Evolutionary conservation across 2,113 vertebrate species (phyloP).

Genomic region (Cyprinodon tularosa): DNA sequence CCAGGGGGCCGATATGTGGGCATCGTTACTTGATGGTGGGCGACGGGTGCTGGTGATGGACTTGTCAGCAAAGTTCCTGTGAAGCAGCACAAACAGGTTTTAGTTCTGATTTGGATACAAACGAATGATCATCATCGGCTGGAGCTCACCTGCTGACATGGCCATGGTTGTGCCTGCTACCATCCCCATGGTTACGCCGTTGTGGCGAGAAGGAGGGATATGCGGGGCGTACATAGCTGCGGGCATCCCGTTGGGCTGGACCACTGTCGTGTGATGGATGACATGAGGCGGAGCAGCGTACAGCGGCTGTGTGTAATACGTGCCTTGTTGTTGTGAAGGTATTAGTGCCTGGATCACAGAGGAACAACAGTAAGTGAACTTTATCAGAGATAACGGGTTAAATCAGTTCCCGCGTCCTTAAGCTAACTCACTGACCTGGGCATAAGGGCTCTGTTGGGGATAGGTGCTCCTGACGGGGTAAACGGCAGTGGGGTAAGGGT

Average conservation of each 20-base stretch:
- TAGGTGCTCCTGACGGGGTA: conserved; percentile 97
- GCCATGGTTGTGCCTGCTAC: conserved; percentile 98
- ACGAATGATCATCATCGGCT: neutral
- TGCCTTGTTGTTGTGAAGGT: conserved; percentile 87
- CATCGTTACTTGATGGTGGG: conserved; percentile 92
- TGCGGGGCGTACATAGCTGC: conserved; percentile 92
- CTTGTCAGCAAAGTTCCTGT: conserved; percentile 91
- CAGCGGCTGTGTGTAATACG: conserved; percentile 97
- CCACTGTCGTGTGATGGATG: conserved; percentile 99
- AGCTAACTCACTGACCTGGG: conserved; percentile 82
- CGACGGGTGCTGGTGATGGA: conserved; percentile 92
- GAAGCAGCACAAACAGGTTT: neutral
- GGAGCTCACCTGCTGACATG: conserved; percentile 93
- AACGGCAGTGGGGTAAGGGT: conserved; percentile 90
- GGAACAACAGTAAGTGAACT: too few relatives aligned
- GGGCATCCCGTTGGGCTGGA: conserved; percentile 98
- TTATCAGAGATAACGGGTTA: neutral
- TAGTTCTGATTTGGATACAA: neutral
- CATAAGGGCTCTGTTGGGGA: conserved; percentile 95
- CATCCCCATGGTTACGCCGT: conserved; percentile 95
- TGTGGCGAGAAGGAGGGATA: conserved; percentile 84
- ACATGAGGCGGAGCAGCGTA: conserved; percentile 97
- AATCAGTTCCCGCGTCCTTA: neutral
- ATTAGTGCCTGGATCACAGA: conserved; percentile 61
- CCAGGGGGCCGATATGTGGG: conserved; percentile 92